A percentile compares a stretch with the other conserved stretches of the same genome.
Conservation (phyloP, 2,113 vertebrate species). For the Brachyhypopomus gauderio region DNA sequence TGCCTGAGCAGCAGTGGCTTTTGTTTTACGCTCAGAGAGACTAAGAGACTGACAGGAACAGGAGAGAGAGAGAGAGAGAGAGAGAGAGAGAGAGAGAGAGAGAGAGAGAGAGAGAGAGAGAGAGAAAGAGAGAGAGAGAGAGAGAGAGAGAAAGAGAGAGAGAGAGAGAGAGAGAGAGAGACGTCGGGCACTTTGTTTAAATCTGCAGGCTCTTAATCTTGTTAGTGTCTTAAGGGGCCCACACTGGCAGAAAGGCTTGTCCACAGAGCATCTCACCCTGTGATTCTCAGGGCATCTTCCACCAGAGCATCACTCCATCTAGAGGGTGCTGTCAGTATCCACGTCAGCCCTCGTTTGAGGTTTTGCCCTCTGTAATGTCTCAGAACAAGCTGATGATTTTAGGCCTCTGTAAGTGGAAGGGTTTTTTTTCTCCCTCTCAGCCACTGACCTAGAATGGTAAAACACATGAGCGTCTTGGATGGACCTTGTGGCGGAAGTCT, state of each 20-base stretch:
- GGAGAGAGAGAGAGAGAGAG: neutral
- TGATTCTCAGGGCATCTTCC: neutral
- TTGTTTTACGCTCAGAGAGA: constrained; percentile 3
- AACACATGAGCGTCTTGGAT: constrained; percentile 28
- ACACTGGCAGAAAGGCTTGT: neutral
- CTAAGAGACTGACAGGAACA: neutral
- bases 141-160: neutral
- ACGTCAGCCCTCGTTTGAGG: neutral
- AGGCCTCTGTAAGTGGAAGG: neutral
- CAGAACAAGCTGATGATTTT: neutral
- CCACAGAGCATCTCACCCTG: neutral
- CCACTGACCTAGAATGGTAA: neutral
- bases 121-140: neutral
- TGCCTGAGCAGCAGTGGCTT: neutral
- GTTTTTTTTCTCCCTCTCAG: neutral
- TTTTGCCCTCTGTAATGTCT: neutral
- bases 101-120: neutral
- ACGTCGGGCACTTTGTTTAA: neutral
- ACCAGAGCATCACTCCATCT: neutral
- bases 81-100: neutral
- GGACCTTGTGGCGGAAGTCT: constrained; percentile 12
- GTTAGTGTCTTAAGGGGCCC: constrained; percentile 2
- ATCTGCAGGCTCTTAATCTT: neutral
- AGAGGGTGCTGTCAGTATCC: neutral
- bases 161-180: neutral